phyloP scores from a whole-genome alignment of 1,140 invertebrate genomes.

The Anoplophora glabripennis region DNA sequence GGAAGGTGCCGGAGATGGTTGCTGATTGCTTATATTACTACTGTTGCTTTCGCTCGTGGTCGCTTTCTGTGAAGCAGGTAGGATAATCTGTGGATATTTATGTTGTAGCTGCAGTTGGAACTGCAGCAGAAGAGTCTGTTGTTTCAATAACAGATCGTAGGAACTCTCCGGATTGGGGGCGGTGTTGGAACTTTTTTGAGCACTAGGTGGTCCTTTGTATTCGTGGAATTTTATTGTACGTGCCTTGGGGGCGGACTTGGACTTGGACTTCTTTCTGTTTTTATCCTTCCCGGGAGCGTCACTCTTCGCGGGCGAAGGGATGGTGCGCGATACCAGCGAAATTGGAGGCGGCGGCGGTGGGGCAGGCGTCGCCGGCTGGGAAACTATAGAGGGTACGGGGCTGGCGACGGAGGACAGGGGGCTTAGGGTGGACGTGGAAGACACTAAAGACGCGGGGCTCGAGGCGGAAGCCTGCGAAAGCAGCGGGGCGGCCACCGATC shows the following conservation, averaged over 20 bases:
- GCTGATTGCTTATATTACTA: slow-evolving; percentile 39
- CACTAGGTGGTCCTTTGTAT: slow-evolving; percentile 95
- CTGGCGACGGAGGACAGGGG: slow-evolving; percentile 66
- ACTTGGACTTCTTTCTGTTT: slow-evolving; percentile 87
- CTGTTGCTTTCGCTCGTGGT: slow-evolving; percentile 44
- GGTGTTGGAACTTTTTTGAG: slow-evolving; percentile 60
- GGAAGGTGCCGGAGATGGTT: slow-evolving; percentile 57
- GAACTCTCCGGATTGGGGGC: slow-evolving; percentile 68
- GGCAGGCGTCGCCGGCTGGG: slow-evolving; percentile 53
- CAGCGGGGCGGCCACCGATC: slow-evolving; percentile 55
- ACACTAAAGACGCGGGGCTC: slow-evolving; percentile 62
- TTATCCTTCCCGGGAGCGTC: slow-evolving; percentile 77
- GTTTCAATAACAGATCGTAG: slow-evolving; percentile 88
- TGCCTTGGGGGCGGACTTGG: slow-evolving; percentile 82
- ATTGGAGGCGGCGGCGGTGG: slow-evolving; percentile 53
- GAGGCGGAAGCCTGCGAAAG: slow-evolving; percentile 50
- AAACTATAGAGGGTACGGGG: slow-evolving; percentile 53
- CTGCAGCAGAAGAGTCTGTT: slow-evolving; percentile 89
- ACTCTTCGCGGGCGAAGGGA: slow-evolving; percentile 57
- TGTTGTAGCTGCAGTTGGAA: slow-evolving; percentile 81
- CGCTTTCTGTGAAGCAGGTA: slow-evolving; percentile 64
- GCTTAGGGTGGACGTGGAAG: slow-evolving; percentile 66
- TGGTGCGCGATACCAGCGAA: slow-evolving; percentile 56
- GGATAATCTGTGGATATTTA: slow-evolving; percentile 77
- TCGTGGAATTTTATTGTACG: slow-evolving; percentile 97